Percentiles rank a stretch among this genome's conserved stretches.
These are phyloP conservation scores for Alviniconcha marisindica DNA, from an alignment of 1,140 invertebrate species.

Conservation along the genomic window DNA sequence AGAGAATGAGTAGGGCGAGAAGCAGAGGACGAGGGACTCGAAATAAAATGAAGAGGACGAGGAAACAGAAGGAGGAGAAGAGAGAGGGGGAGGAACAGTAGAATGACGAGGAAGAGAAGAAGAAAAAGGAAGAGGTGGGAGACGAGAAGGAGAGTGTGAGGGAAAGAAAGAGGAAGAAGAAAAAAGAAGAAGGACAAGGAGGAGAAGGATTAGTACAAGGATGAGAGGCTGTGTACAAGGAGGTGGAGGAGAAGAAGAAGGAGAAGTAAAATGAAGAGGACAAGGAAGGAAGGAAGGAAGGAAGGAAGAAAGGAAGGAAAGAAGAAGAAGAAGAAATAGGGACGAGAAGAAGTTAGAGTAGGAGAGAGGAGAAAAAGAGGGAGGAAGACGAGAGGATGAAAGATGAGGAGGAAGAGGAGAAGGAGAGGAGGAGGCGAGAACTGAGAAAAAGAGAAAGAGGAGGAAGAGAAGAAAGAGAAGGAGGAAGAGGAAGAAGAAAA, in stretches of 20 bases:
- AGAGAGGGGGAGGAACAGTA: background rate
- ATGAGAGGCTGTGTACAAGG: background rate
- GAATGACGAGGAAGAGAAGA: background rate
- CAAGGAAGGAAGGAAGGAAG: too few relatives aligned
- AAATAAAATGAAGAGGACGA: too few relatives aligned
- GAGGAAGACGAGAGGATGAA: too few relatives aligned
- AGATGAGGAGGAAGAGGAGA: background rate
- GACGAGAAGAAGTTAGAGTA: background rate
- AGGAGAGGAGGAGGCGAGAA: background rate
- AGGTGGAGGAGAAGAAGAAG: slow-evolving; percentile 2
- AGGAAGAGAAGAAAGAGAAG: background rate
- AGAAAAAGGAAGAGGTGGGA: background rate
- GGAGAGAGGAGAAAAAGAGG: too few relatives aligned
- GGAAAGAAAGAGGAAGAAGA: slow-evolving; percentile 6
- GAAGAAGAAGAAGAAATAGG: background rate
- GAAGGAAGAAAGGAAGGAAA: background rate
- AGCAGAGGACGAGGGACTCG: too few relatives aligned
- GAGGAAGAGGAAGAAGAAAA: too few relatives aligned
- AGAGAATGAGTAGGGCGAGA: too few relatives aligned
- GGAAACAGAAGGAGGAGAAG: too few relatives aligned
- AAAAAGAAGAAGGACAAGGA: too few relatives aligned
- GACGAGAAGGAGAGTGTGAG: background rate
- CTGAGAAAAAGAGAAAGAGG: background rate
- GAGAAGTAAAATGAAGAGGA: background rate
- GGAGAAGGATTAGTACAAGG: background rate